Percentiles rank a stretch among this genome's conserved stretches.
Conservation (phyloP, 1,140 invertebrate genomes). For the Nymphalis io region DNA sequence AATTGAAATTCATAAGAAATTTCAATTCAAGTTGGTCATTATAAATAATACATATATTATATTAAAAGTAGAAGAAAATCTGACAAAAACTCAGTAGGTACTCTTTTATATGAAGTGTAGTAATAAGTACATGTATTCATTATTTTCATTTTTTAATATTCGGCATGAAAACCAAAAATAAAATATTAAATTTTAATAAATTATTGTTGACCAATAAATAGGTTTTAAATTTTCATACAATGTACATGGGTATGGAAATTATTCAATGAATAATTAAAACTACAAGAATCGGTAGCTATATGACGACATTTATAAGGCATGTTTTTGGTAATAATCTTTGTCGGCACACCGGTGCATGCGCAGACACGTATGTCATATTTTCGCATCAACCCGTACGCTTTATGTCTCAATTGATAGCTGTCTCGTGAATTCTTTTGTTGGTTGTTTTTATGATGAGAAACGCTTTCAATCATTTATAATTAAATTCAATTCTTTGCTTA, state of each 20-base stretch:
- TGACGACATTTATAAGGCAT: background rate
- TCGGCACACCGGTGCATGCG: conserved; percentile 8
- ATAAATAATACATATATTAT: no score
- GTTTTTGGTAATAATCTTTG: background rate
- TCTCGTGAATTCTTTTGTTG: conserved; percentile 1
- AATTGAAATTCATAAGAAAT: no score
- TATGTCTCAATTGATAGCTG: conserved; percentile 34
- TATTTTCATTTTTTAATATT: no score
- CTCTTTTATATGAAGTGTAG: no score
- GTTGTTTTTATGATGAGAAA: background rate
- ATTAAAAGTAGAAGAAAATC: no score
- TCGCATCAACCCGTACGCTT: conserved; percentile 28
- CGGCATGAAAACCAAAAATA: no score
- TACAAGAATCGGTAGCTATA: conserved; percentile 10
- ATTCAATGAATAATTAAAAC: background rate
- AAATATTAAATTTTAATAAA: no score
- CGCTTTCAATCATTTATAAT: background rate
- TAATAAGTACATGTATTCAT: no score
- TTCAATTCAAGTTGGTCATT: no score
- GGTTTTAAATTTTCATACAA: no score
- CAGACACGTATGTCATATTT: conserved; percentile 23
- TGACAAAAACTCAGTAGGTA: no score
- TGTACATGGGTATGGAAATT: background rate
- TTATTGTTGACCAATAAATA: background rate
- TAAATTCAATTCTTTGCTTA: no score